Percentiles rank a stretch among this genome's conserved stretches.
Evolutionary conservation across 2,888 invertebrate species (phyloP).

Genomic region (Campopleginae sp.): DNA sequence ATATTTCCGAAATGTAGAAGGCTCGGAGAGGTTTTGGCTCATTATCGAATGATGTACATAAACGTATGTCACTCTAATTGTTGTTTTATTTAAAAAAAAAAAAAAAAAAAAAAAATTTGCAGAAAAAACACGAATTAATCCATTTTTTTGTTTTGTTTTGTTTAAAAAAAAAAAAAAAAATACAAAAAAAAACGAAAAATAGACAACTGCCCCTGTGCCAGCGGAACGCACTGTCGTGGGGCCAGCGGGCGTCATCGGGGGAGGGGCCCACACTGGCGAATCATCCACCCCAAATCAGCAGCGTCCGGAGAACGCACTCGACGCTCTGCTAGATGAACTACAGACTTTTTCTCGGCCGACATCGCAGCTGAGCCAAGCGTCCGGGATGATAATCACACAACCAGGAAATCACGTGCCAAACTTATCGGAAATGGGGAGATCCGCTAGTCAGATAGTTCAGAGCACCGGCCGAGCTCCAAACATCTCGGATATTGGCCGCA

Average conservation of each 20-base stretch:
- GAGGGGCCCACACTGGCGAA: slow-evolving; percentile 87
- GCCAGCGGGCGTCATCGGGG: slow-evolving; percentile 87
- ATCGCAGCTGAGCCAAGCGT: slow-evolving; percentile 79
- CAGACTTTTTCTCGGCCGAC: slow-evolving; percentile 94
- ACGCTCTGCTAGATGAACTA: slow-evolving; percentile 97
- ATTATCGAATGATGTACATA: slow-evolving; percentile 38
- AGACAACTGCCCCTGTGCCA: slow-evolving; percentile 87
- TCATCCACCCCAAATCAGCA: slow-evolving; percentile 86
- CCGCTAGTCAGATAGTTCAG: slow-evolving; percentile 70
- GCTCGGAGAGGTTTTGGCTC: slow-evolving; percentile 67
- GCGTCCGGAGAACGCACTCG: slow-evolving; percentile 98
- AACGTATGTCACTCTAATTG: slow-evolving; percentile 12
- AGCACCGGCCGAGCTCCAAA: slow-evolving; percentile 80
- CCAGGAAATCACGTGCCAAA: slow-evolving; percentile 67
- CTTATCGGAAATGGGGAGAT: slow-evolving; percentile 70
- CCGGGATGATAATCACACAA: slow-evolving; percentile 56
- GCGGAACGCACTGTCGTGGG: slow-evolving; percentile 87
- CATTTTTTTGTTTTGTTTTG: slow-evolving; percentile 25
- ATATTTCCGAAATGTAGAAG: slow-evolving; percentile 63
- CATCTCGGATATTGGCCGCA: slow-evolving; percentile 86
- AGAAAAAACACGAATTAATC: slow-evolving; percentile 17
- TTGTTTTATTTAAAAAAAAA: slow-evolving; percentile 11
- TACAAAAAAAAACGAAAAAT: slow-evolving; percentile 74
- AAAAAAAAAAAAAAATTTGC: not conserved
- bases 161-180: slow-evolving; percentile 74